Evolutionary conservation across 2,797 vertebrate genomes (phyloP), one percentile per base, ranked within the genome.

Genomic region (Adelosebastes latens): DNA sequence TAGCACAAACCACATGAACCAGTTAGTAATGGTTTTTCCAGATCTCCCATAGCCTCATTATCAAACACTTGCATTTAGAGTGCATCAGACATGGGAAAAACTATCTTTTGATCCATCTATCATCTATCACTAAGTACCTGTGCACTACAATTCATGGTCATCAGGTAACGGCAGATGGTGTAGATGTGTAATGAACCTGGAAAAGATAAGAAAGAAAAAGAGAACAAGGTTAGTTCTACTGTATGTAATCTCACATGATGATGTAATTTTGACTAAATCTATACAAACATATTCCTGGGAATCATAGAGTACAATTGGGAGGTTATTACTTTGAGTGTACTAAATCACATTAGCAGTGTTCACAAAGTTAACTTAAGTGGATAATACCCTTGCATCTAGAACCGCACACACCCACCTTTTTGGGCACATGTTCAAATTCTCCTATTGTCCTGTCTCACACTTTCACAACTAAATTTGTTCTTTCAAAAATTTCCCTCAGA

Each of bases 101-200:
- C 7, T 46, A 18, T 24, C 2, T 46, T 39, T 65, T 73, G 3
- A 31, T 27, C 5, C 32, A 74, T 42, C 3, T 58, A 20, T 60
- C 4, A 61, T 60, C 12, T 22, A 5, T 71, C 16, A 34, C 10
- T n/a, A 24, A 16, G 20, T 97, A 99, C 98, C 98, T 99, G 95
- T 81, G 96, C 92, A 91, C 97, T 96, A 12, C 90, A 95, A 36
- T 96, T 96, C 84, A 94, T 80, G 46, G 90, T 90, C 97, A 99
- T 99, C 93, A 99, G 89, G 93, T 96, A 97, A 80, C 96, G 96
- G 91, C 97, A 98, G 91, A 99, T 97, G 64, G 91, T 97, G 71
- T 99, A 99, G 78, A 98, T 97, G 81, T 95, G 93, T 90, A 97
- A 75, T n/a, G 97, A 97, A 88, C 97, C 98, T 99, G 87, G 10